Evolutionary conservation across 2,888 invertebrate species (phyloP).

Genomic region (Apodemia zela): DNA sequence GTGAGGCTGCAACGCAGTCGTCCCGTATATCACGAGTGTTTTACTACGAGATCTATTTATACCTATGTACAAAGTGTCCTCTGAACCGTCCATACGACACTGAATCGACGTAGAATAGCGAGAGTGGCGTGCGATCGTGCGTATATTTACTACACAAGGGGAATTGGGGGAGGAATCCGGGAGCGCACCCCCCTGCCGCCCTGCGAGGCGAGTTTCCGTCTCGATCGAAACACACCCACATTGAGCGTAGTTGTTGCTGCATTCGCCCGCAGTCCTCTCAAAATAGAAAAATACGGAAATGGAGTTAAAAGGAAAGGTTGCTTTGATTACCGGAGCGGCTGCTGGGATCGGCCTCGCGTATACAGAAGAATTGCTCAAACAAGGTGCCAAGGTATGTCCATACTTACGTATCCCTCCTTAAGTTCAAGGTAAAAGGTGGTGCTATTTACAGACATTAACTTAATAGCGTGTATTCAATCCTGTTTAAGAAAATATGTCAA

Average conservation of each 20-base stretch:
- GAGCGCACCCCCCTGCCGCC: constrained; percentile 36
- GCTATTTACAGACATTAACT: constrained; percentile 4
- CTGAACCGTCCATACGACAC: constrained; percentile 36
- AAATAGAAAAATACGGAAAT: constrained; percentile 57
- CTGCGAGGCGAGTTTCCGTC: constrained; percentile 43
- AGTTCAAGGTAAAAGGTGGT: constrained; percentile 62
- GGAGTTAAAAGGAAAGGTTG: constrained; percentile 88
- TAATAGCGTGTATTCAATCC: not conserved
- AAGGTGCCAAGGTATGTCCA: constrained; percentile 85
- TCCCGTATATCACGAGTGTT: constrained; percentile 26
- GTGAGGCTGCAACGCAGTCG: constrained; percentile 19
- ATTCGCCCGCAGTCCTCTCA: constrained; percentile 51
- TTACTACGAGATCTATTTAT: constrained; percentile 37
- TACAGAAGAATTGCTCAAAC: constrained; percentile 84
- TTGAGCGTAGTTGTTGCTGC: constrained; percentile 44
- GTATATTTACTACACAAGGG: constrained; percentile 70
- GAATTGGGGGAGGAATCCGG: constrained; percentile 51
- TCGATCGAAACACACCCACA: constrained; percentile 63
- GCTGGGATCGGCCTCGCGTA: constrained; percentile 87
- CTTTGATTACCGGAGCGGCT: constrained; percentile 86
- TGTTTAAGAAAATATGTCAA: constrained; percentile 29
- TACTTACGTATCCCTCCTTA: constrained; percentile 25
- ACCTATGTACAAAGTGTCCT: constrained; percentile 36
- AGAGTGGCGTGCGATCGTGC: constrained; percentile 63
- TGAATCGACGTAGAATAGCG: constrained; percentile 59